These are phyloP conservation scores for Conus canariensis DNA, from an alignment of 2,888 invertebrate genomes.

Conservation along the genomic window DNA sequence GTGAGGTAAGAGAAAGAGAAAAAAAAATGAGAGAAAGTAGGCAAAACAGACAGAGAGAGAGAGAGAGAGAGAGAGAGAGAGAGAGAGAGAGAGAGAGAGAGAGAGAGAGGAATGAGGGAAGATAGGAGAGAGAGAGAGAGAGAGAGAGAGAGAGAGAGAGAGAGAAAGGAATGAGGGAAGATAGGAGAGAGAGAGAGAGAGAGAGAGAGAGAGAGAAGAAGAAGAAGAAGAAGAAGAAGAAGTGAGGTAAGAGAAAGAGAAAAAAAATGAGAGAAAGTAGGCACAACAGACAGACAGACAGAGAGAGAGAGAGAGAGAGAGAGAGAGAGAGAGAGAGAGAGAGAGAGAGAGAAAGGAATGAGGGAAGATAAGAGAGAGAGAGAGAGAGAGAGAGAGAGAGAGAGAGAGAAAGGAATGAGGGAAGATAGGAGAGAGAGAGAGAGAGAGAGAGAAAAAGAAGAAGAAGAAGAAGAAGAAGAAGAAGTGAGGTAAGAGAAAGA, in stretches of 20 bases:
- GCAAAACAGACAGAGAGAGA: neutral
- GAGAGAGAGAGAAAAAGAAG: neutral
- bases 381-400: neutral
- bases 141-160: too few species aligned
- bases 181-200: too few species aligned
- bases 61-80: neutral
- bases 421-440: neutral
- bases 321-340: neutral
- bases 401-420: neutral
- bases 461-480: too few species aligned
- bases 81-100: neutral
- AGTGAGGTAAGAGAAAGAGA: neutral
- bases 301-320: too few species aligned
- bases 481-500: too few species aligned
- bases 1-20: neutral
- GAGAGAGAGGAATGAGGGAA: too few species aligned
- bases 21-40: neutral
- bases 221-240: neutral
- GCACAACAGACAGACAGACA: too few species aligned
- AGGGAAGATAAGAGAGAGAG: accelerated
- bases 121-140: too few species aligned
- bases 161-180: neutral
- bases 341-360: neutral
- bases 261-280: neutral
- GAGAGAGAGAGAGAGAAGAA: neutral